Evolutionary conservation across 1,140 invertebrate species (phyloP), one percentile per base, ranked within the genome.

Genomic region (Vanessa atalanta): DNA sequence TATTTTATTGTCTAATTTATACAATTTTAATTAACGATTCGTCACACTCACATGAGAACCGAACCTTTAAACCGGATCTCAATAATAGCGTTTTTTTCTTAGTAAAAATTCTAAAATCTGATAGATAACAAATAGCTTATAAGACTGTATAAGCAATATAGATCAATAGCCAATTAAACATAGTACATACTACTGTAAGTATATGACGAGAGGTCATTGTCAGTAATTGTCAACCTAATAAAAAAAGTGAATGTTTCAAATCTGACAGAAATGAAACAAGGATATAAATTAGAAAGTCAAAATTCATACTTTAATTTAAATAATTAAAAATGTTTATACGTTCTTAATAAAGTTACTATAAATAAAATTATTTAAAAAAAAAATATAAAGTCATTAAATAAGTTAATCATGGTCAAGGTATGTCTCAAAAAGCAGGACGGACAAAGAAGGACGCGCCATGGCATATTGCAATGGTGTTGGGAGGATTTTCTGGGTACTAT

Each of bases 401-500:
- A 50, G 8, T n/a, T 13, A 65, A 65, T 26, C 26, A 65, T 65
- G 60, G 8, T 48, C 65, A 37, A 61, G 57, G 12, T 48, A 73
- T 73, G 71, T 43, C 71, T 12, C 53, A 50, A 73, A 67, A 55
- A 61, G 15, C 48, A 15, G 37, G 47, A 37, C n/a, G 53, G 11
- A 23, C 8, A 57, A 68, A 68, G 70, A 70, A 63, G 15, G 68
- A 75, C 50, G 48, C 60, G 43, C 63, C 73, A 53, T 73, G 73
- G 77, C 55, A 47, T 65, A 43, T 69, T 31, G 74, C 74, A 20
- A 75, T 73, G 61, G 26, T 70, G 12, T 51, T 78, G 23, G 79
- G 79, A 3, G 73, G 73, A 23, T 31, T 76, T 37, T 65, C 76
- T 48, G 79, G 79, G 76, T 79, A 71, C 37, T 43, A 43, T 43